phyloP scores from a whole-genome alignment of 2,797 vertebrate genomes.

The Antrozous pallidus region DNA sequence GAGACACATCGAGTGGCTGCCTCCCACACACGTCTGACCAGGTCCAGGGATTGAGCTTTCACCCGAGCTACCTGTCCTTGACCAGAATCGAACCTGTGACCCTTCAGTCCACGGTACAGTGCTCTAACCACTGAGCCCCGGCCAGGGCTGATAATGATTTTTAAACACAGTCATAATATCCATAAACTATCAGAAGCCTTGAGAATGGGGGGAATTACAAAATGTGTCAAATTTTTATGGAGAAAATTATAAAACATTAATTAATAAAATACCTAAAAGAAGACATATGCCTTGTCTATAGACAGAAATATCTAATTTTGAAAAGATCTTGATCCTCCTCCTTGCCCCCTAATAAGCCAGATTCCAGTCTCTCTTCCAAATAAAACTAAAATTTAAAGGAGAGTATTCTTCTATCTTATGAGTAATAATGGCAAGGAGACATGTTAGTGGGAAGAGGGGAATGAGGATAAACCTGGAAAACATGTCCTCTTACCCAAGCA shows the following conservation, averaged over 20 bases:
- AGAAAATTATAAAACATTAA: background rate
- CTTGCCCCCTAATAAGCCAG: background rate
- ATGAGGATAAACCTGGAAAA: background rate
- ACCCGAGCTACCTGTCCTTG: too few species aligned
- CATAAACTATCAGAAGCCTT: background rate
- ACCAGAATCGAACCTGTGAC: too few species aligned
- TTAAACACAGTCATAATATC: background rate
- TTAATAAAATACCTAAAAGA: background rate
- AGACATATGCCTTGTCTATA: background rate
- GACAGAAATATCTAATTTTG: background rate
- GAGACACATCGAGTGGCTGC: too few species aligned
- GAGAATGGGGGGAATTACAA: background rate
- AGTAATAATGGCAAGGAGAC: background rate
- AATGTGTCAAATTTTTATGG: background rate
- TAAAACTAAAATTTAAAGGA: background rate
- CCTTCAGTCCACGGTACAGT: too few species aligned
- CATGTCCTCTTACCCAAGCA: background rate
- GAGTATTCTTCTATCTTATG: background rate
- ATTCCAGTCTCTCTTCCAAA: slow-evolving; percentile 4
- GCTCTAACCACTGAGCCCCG: too few species aligned
- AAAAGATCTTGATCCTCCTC: background rate
- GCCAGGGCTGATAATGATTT: background rate
- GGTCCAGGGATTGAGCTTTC: too few species aligned
- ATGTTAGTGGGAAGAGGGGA: background rate
- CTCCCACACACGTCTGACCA: too few species aligned